These are phyloP conservation scores for Sphyrna mokarran DNA, from an alignment of 2,113 vertebrate genomes.

Conservation along the genomic window DNA sequence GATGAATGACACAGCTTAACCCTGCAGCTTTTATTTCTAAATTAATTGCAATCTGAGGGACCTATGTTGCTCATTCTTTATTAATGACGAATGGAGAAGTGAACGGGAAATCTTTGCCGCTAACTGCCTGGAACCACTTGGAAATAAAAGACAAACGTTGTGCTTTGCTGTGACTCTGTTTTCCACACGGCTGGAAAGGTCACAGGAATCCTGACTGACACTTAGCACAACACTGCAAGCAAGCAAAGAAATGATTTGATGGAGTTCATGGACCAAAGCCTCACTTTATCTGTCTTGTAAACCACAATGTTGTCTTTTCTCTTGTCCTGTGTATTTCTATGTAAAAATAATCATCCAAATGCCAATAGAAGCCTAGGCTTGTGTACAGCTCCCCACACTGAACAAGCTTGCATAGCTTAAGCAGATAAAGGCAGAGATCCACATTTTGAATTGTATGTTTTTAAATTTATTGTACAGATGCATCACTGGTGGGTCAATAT, in stretches of 20 bases:
- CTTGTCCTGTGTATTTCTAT: not conserved
- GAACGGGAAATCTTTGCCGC: not conserved
- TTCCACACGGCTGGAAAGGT: not conserved
- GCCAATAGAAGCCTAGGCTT: not conserved
- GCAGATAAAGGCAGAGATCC: not conserved
- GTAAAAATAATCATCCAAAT: not conserved
- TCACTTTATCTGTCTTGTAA: not conserved
- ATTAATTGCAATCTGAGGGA: not conserved
- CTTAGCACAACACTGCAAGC: not conserved
- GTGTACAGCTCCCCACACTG: not conserved
- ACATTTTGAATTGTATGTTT: not conserved
- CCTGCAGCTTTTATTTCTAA: not conserved
- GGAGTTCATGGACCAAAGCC: not conserved
- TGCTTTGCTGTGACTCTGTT: not conserved
- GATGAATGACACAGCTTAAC: not conserved
- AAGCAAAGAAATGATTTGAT: not conserved
- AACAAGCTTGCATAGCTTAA: not conserved
- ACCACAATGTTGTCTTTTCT: not conserved
- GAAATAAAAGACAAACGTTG: not conserved
- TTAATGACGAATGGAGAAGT: not conserved
- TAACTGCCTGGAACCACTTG: not conserved
- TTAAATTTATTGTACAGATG: too few species aligned
- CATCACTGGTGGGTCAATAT: too few species aligned
- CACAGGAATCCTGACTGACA: not conserved
- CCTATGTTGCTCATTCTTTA: not conserved